Percentiles rank a stretch among this genome's conserved stretches.
These are phyloP conservation scores for Phyllostomus discolor DNA, from an alignment of 2,113 vertebrate species.

Conservation along the genomic window DNA sequence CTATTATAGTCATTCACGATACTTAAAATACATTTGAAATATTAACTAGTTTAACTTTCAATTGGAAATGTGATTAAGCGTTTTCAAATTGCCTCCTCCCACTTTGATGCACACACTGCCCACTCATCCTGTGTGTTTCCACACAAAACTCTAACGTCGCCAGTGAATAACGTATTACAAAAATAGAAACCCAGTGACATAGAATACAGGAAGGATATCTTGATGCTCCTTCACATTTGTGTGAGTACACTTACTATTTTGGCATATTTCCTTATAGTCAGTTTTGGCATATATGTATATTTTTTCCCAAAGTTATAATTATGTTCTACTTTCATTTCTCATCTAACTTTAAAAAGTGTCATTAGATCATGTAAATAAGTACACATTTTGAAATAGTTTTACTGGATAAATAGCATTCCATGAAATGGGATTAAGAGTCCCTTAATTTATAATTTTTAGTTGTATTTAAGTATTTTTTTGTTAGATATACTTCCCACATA, in stretches of 20 bases:
- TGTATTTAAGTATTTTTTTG: background rate
- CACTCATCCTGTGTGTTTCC: background rate
- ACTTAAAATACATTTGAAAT: background rate
- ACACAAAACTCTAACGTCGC: background rate
- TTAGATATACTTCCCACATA: background rate
- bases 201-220: background rate
- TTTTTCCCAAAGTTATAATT: background rate
- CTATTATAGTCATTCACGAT: background rate
- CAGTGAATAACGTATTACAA: background rate
- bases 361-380: background rate
- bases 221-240: background rate
- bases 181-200: background rate
- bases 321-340: background rate
- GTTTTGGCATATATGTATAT: background rate
- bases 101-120: background rate
- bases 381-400: background rate
- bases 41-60: constrained; percentile 3
- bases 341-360: background rate
- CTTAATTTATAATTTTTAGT: background rate
- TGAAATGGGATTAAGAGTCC: background rate
- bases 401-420: background rate
- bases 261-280: background rate
- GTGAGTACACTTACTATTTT: background rate
- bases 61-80: background rate
- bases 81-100: background rate